These are phyloP conservation scores for Asarcornis scutulata DNA, from an alignment of 2,113 vertebrate genomes.

Conservation along the genomic window DNA sequence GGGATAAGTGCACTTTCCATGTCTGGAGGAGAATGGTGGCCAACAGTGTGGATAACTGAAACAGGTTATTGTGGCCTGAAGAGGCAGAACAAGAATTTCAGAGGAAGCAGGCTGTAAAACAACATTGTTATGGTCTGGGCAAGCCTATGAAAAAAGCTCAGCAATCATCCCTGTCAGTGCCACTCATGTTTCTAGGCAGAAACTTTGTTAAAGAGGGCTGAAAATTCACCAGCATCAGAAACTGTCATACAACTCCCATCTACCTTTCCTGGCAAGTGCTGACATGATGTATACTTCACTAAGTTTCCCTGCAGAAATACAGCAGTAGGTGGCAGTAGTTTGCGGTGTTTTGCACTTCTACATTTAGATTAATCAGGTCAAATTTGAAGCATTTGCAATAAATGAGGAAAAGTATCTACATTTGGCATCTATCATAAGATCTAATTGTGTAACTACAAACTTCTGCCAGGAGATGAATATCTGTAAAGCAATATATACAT, in stretches of 20 bases:
- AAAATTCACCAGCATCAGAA: not conserved
- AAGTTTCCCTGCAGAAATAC: not conserved
- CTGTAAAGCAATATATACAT: conserved; percentile 5
- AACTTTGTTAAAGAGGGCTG: not conserved
- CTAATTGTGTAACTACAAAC: conserved; percentile 24
- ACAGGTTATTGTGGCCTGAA: not conserved
- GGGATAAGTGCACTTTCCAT: not conserved
- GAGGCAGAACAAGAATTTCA: not conserved
- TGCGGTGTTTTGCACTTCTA: not conserved
- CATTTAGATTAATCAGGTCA: not conserved
- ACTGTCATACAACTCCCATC: not conserved
- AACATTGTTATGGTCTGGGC: not conserved
- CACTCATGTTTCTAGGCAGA: not conserved
- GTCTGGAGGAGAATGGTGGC: not conserved
- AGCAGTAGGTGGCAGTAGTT: not conserved
- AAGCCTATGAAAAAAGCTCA: not conserved
- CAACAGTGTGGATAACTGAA: not conserved
- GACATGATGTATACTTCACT: not conserved
- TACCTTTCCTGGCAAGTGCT: not conserved
- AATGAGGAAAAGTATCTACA: conserved; percentile 28
- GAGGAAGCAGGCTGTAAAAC: not conserved
- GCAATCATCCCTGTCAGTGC: not conserved
- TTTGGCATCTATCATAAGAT: not conserved
- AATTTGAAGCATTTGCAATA: conserved; percentile 19
- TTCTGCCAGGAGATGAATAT: conserved; percentile 11